Base-by-base conservation (phyloP, 2,888 invertebrate species). In the Oeneis ivallda region DNA sequence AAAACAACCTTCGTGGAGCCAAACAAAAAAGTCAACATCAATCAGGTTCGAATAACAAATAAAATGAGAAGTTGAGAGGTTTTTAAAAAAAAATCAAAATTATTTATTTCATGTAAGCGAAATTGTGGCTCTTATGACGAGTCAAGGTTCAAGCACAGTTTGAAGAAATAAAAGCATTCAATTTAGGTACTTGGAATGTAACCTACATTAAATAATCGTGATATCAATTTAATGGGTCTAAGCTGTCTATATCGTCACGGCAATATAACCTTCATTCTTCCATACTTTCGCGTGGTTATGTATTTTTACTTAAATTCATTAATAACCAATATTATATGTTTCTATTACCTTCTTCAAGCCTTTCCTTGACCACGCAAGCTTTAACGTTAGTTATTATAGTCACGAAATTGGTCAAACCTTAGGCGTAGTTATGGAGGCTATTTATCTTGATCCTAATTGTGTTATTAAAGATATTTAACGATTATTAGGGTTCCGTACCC, bases 341-440 rank as follows among this genome's bases (percentile, higher is more conserved):
- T 62, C 58, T 49, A 52, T 52, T 65, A 69, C 62, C 50, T n/a
- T 43, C 32, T 62, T 59, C 34, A 39, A 56, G 54, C 64, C 32
- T 69, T 62, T 53, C 49, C 43, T 39, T 67, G 59, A 60, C 67
- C 69, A 69, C 64, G 67, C 69, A 45, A 69, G 39, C 26, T 37
- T 41, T 32, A 50, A 67, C 58, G 15, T 26, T 52, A 50, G 64
- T 69, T 47, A 64, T 67, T 64, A 66, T 17, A 41, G 15, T 43
- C 69, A 69, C 69, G 69, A 67, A 65, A 57, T 49, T 39, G 34
- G n/a, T 56, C 15, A 58, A 53, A 58, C 52, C 41, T 59, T 43
- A 34, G 49, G 53, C 45, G 58, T 63, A 62, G 49, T 39, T 47
- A 34, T 47, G 41, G 41, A 53, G 43, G 19, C 34, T 65, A 67